phyloP scores from a whole-genome alignment of 1,140 invertebrate species.

The Onthophagus taurus region DNA sequence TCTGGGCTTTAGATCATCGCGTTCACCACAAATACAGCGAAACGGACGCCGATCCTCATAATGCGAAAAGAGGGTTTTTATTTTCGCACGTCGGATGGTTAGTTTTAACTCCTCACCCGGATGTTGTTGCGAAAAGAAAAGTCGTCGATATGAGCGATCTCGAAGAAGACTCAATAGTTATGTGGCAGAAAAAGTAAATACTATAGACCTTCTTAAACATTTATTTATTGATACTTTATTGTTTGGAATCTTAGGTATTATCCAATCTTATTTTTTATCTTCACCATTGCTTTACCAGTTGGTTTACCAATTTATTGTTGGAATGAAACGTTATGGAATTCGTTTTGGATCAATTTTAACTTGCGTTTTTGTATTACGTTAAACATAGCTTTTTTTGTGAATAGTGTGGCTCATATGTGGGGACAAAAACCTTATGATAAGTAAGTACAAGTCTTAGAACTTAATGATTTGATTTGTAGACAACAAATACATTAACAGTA shows the following conservation, averaged over 20 bases:
- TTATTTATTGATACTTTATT: too few relatives aligned
- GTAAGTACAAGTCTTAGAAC: conserved; percentile 40
- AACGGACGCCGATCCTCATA: conserved; percentile 75
- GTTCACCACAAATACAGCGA: conserved; percentile 78
- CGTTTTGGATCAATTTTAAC: conserved; percentile 78
- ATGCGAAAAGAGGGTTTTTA: conserved; percentile 69
- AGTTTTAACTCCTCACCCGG: conserved; percentile 65
- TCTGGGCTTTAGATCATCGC: conserved; percentile 70
- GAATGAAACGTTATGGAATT: conserved; percentile 67
- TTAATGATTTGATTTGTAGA: not conserved
- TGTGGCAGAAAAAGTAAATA: conserved; percentile 75
- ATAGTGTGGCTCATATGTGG: conserved; percentile 85
- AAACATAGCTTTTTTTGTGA: conserved; percentile 88
- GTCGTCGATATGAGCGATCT: conserved; percentile 76
- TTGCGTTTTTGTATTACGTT: conserved; percentile 73
- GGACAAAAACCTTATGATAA: conserved; percentile 84
- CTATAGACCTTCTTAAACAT: too few relatives aligned
- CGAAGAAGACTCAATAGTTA: conserved; percentile 71
- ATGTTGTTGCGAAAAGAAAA: conserved; percentile 66
- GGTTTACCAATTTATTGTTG: conserved; percentile 71
- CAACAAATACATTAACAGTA: not conserved
- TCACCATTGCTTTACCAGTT: conserved; percentile 72
- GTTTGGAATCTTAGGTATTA: conserved; percentile 49
- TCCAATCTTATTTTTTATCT: conserved; percentile 62
- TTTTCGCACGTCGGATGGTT: conserved; percentile 77